phyloP scores from a whole-genome alignment of 2,113 vertebrate genomes.

The Aphyosemion australe region DNA sequence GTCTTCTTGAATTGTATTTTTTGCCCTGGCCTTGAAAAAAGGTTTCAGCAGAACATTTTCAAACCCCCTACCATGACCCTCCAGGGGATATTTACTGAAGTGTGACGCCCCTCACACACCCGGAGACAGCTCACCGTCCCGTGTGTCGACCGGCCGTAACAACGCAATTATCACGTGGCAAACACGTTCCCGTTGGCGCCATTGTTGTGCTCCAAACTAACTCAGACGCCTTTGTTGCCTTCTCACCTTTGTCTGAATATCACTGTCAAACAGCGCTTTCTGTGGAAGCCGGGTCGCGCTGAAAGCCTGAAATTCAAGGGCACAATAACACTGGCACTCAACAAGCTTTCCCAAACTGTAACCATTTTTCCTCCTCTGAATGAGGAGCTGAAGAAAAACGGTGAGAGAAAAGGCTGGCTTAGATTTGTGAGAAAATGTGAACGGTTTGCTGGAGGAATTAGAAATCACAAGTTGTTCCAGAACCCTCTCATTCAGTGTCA shows the following conservation, averaged over 20 bases:
- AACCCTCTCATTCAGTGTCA: conserved; percentile 36
- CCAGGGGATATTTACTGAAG: conserved; percentile 51
- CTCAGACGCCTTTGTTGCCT: conserved; percentile 54
- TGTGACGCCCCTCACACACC: conserved; percentile 55
- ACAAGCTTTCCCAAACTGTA: conserved; percentile 40
- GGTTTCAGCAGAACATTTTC: conserved; percentile 47
- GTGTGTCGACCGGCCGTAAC: conserved; percentile 41
- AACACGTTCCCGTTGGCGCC: conserved; percentile 53
- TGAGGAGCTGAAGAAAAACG: conserved; percentile 36
- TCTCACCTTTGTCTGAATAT: conserved; percentile 65
- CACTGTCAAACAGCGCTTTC: conserved; percentile 47
- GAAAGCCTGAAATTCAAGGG: conserved; percentile 54
- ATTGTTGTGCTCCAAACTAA: conserved; percentile 53
- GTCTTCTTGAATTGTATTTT: conserved; percentile 36
- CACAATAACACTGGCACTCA: conserved; percentile 57
- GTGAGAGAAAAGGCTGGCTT: conserved; percentile 17
- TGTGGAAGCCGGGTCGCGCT: conserved; percentile 26
- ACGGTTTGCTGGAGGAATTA: conserved; percentile 38
- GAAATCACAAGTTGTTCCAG: conserved; percentile 27
- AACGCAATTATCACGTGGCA: conserved; percentile 65
- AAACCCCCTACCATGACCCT: conserved; percentile 44
- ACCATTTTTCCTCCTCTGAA: conserved; percentile 44
- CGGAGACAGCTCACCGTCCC: conserved; percentile 51
- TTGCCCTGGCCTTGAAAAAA: conserved; percentile 19
- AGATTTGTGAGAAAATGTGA: conserved; percentile 62